Evolutionary conservation across 2,797 vertebrate species (phyloP).

Genomic region (Petrocephalus schoutedeni): DNA sequence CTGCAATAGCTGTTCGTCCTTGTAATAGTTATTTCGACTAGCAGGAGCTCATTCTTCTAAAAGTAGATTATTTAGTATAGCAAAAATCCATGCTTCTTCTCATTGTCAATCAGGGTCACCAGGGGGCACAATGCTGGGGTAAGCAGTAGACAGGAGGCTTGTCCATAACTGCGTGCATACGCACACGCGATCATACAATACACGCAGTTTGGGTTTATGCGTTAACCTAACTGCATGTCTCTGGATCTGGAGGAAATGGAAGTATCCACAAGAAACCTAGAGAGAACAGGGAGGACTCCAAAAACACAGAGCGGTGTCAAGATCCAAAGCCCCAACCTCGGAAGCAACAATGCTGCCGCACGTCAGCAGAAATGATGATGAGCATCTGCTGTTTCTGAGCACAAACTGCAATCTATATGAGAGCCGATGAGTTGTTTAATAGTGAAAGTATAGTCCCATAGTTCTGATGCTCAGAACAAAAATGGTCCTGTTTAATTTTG

Average conservation of each 20-base stretch:
- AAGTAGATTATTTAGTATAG: background rate
- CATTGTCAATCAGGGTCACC: background rate
- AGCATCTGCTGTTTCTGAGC: too few relatives aligned
- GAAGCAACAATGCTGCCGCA: too few relatives aligned
- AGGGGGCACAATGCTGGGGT: background rate
- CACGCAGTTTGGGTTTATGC: background rate
- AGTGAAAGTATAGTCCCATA: background rate
- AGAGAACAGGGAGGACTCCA: too few relatives aligned
- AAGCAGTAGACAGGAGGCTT: background rate
- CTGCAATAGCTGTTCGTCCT: background rate
- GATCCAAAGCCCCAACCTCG: too few relatives aligned
- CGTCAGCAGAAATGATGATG: too few relatives aligned
- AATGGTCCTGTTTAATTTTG: background rate
- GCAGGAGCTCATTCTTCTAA: background rate
- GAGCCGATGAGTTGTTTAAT: too few relatives aligned
- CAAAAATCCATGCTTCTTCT: background rate
- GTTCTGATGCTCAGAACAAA: background rate
- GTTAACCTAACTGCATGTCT: background rate
- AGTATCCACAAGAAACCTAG: too few relatives aligned
- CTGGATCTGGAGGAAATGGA: background rate
- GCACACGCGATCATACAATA: background rate
- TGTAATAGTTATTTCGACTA: background rate
- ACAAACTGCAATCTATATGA: too few relatives aligned
- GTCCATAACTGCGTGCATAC: background rate
- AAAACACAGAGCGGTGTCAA: too few relatives aligned